Evolutionary conservation across 2,113 vertebrate genomes (phyloP), one percentile per base, ranked within the genome.

Genomic region (Spheniscus mendiculus): DNA sequence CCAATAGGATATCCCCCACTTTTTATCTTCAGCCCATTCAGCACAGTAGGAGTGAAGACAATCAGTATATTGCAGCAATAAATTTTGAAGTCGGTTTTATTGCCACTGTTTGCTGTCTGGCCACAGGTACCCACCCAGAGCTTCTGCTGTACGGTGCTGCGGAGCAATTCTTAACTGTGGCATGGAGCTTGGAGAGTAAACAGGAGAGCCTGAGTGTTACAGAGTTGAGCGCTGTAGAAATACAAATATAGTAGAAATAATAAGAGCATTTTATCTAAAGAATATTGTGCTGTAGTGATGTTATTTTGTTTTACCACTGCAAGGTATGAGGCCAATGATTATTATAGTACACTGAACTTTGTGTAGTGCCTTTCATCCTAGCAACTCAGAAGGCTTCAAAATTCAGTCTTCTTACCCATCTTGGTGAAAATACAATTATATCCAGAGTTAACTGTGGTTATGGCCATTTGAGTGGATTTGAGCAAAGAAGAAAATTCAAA

Each of bases 361-460:
- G 89, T 49, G 45, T 76, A 85, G 42, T 45, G 56, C 22, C 45
- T 94, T 96, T 88, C 70, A 74, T 73, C 52, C 42, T 89, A 80
- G 61, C 65, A 92, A 67, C 50, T 93, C 53, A 53, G 50, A 85
- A 80, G n/a, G 26, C 83, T 95, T 96, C 92, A 87, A 83, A 87
- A 91, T 89, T 67, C 42, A 81, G 61, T 55, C 25, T 26, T 86
- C 82, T 65, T 91, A 65, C 40, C n/a, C 20, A 32, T 73, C 62
- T 94, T 63, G 36, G 61, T 91, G 66, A 90, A 96, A 94, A 65
- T 85, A 59, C 23, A 89, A 65, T 93, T 87, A 82, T 78, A 81
- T 83, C 71, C 71, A 61, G 44, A 92, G 73, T 83, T 91, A 82
- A 65, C 65, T 61, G 36, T 87, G 56, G 50, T 93, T 88, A 71